Conservation (phyloP, 2,113 vertebrate species). For the Paedocypris sp. region DNA sequence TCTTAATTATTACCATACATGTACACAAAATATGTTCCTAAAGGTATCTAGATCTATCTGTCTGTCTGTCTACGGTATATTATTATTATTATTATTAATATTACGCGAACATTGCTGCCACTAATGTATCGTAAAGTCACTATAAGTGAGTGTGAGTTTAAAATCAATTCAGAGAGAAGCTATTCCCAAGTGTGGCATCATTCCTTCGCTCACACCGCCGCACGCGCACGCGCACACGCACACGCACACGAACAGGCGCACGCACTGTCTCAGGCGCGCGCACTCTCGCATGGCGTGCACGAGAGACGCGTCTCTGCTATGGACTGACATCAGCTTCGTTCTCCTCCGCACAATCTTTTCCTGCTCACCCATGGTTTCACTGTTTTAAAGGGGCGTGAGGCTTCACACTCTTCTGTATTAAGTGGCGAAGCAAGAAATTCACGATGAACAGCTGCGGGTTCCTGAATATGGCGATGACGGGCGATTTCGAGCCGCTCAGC, state of each 20-base stretch:
- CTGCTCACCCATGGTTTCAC: background rate
- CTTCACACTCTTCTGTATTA: background rate
- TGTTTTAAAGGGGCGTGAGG: background rate
- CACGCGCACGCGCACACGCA: background rate
- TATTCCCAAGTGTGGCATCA: slow-evolving; percentile 8
- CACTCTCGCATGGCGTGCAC: background rate
- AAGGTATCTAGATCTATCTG: no score
- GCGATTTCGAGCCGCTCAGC: slow-evolving; percentile 64
- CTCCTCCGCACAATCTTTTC: background rate
- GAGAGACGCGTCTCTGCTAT: background rate
- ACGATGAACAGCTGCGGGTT: slow-evolving; percentile 39
- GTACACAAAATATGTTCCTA: no score
- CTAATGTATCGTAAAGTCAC: background rate
- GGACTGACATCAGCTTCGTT: slow-evolving; percentile 15
- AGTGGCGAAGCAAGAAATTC: slow-evolving; percentile 6
- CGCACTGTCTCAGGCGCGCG: background rate
- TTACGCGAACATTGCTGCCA: no score
- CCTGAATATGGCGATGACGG: slow-evolving; percentile 63
- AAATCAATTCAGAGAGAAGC: background rate
- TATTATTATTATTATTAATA: background rate
- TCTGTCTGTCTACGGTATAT: no score
- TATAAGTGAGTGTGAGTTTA: slow-evolving; percentile 3
- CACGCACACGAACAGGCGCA: no score
- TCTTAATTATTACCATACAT: no score
- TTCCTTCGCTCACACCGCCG: background rate